phyloP scores from a whole-genome alignment of 2,888 invertebrate species.

The Drosophila quinaria region DNA sequence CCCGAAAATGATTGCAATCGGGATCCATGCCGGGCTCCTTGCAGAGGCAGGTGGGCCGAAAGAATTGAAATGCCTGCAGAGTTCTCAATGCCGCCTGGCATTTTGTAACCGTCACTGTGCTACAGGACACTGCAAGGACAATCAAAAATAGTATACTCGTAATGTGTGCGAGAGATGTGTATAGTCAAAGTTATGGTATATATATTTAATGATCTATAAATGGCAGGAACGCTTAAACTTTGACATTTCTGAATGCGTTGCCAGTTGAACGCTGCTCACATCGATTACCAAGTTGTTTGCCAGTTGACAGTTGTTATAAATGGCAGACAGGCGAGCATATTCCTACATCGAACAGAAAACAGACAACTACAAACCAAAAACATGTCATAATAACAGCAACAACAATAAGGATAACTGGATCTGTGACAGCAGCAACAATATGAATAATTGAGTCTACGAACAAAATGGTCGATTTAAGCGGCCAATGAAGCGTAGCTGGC shows the following conservation, averaged over 20 bases:
- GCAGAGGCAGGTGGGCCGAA: slow-evolving; percentile 96
- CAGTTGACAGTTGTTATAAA: slow-evolving; percentile 79
- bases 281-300: slow-evolving; percentile 65
- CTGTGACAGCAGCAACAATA: slow-evolving; percentile 49
- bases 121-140: slow-evolving; percentile 92
- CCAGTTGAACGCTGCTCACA: slow-evolving; percentile 46
- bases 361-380: slow-evolving; percentile 76
- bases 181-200: neutral
- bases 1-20: slow-evolving; percentile 96
- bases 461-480: slow-evolving; percentile 81
- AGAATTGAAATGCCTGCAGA: slow-evolving; percentile 96
- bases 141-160: slow-evolving; percentile 15
- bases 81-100: slow-evolving; percentile 96
- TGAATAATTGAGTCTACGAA: slow-evolving; percentile 80
- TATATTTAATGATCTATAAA: slow-evolving; percentile 77
- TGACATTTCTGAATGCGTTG: slow-evolving; percentile 62
- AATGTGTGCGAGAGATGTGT: slow-evolving; percentile 3
- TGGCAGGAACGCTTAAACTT: slow-evolving; percentile 74
- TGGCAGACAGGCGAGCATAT: slow-evolving; percentile 50
- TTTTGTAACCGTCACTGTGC: slow-evolving; percentile 96
- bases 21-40: slow-evolving; percentile 95
- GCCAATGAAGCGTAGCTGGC: slow-evolving; percentile 72
- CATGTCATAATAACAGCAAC: slow-evolving; percentile 73
- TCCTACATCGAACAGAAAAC: slow-evolving; percentile 24
- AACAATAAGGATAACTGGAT: slow-evolving; percentile 39